Conservation (phyloP, 1,140 invertebrate species). For the Eupeodes corollae region DNA sequence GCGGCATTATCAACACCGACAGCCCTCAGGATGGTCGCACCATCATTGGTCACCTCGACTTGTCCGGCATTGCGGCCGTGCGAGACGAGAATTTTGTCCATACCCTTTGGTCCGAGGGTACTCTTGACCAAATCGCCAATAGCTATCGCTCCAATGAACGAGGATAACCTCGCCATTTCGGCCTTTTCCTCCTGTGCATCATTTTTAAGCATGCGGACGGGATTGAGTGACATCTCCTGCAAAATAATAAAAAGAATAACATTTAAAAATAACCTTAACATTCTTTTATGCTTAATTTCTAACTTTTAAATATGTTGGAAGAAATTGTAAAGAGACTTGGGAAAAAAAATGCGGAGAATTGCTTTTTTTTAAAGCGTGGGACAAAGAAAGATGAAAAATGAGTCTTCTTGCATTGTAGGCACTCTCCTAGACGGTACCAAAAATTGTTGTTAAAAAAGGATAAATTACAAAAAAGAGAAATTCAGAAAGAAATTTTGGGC, state of each 20-base stretch:
- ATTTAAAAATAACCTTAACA: not conserved
- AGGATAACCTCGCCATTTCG: conserved; percentile 89
- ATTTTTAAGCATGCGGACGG: conserved; percentile 84
- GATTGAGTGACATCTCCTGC: conserved; percentile 75
- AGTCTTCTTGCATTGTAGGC: too few species aligned
- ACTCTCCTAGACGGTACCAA: too few species aligned
- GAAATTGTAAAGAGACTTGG: too few species aligned
- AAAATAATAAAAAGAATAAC: conserved; percentile 3
- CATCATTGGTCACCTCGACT: conserved; percentile 98
- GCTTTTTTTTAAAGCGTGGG: too few species aligned
- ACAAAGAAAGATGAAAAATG: too few species aligned
- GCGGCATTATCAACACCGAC: conserved; percentile 98
- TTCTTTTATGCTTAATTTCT: too few species aligned
- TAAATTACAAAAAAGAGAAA: too few species aligned
- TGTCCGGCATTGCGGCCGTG: conserved; percentile 65
- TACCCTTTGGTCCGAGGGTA: conserved; percentile 97
- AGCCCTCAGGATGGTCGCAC: conserved; percentile 94
- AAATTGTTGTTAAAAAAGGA: too few species aligned
- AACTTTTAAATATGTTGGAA: too few species aligned
- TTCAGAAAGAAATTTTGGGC: too few species aligned
- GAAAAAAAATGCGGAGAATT: too few species aligned
- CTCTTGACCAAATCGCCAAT: conserved; percentile 98
- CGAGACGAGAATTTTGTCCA: conserved; percentile 98
- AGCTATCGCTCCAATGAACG: conserved; percentile 95
- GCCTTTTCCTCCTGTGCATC: conserved; percentile 97